A percentile compares a stretch with the other conserved stretches of the same genome.
Conservation (phyloP, 2,113 vertebrate species). For the Rhea americana region DNA sequence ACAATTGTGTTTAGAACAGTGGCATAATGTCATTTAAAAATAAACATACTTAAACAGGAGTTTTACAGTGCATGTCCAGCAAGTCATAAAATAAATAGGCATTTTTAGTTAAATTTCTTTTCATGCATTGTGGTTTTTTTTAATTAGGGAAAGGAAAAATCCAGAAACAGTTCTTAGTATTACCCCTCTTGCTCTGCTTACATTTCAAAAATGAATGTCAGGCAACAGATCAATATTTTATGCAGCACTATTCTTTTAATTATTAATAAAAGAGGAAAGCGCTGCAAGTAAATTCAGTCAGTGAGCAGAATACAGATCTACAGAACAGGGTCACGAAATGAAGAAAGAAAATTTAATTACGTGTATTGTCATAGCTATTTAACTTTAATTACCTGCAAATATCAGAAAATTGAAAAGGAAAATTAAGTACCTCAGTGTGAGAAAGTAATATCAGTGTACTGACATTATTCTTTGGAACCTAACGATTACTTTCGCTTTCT, state of each 20-base stretch:
- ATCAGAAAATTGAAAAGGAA: constrained; percentile 51
- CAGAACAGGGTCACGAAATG: constrained; percentile 45
- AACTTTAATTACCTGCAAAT: constrained; percentile 61
- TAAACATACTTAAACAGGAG: neutral
- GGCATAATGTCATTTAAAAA: neutral
- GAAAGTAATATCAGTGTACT: neutral
- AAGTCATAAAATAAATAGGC: neutral
- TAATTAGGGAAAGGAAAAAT: constrained; percentile 17
- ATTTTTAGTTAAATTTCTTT: constrained; percentile 11
- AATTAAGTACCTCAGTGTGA: constrained; percentile 29
- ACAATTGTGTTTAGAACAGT: neutral
- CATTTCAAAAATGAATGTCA: constrained; percentile 67
- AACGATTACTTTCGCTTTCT: constrained; percentile 7
- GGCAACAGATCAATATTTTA: constrained; percentile 71
- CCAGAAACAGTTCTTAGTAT: constrained; percentile 35
- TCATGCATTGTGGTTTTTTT: neutral
- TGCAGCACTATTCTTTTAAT: constrained; percentile 70
- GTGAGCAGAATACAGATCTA: neutral
- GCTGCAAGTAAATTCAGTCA: constrained; percentile 61
- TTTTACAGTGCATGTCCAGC: neutral
- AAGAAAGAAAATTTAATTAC: constrained; percentile 66
- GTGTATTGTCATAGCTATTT: constrained; percentile 36
- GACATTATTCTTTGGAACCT: neutral
- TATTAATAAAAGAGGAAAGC: constrained; percentile 63
- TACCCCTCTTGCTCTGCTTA: constrained; percentile 40